Base-by-base conservation (phyloP, 2,113 vertebrate species). In the Podilymbus podiceps region DNA sequence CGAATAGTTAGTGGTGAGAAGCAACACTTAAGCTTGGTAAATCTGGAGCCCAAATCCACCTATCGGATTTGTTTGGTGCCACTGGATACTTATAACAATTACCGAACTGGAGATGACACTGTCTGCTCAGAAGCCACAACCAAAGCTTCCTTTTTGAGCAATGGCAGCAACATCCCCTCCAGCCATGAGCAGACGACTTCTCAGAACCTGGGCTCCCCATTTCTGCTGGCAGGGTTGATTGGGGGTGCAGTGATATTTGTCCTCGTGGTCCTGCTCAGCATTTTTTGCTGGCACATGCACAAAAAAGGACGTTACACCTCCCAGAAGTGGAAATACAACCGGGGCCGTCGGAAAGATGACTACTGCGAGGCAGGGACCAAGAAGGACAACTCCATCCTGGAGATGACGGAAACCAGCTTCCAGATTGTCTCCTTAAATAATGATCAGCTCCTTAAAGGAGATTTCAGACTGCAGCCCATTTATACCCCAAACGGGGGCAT, bases 381-480 rank as follows among this genome's bases (percentile, higher is more conserved):
- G 98, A 99, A 99, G 98, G 99, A 99, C 98, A 99, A 99, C 98
- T 99, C 99, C 97, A 99, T 99, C 98, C 98, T 99, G 98, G 99
- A 99, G 98, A 99, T 99, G 99, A 99, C 99, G 78, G 99, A 99
- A 98, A 99, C 99, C 96, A 99, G 99, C 98, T 99, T 99, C 98
- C 99, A 99, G 99, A 99, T 99, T 92, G 99, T 99, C 98, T 99
- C 99, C 91, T 98, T 99, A 98, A 99, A 99, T 98, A 99, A 99
- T 83, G 99, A 99, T 98, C 99, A 99, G 97, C 99, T 99, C 98
- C 99, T 99, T 97, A 99, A 99, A 98, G 99, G 99, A 98, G 99
- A 99, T 98, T 99, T 99, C 98, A 99, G 99, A 98, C 99, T 99
- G 98, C 99, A 99, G 97, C 99, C 99, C 96, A 99, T 99, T 98